These are phyloP conservation scores for Drosophila pseudotalamancana DNA, from an alignment of 2,888 invertebrate species.

Conservation along the genomic window DNA sequence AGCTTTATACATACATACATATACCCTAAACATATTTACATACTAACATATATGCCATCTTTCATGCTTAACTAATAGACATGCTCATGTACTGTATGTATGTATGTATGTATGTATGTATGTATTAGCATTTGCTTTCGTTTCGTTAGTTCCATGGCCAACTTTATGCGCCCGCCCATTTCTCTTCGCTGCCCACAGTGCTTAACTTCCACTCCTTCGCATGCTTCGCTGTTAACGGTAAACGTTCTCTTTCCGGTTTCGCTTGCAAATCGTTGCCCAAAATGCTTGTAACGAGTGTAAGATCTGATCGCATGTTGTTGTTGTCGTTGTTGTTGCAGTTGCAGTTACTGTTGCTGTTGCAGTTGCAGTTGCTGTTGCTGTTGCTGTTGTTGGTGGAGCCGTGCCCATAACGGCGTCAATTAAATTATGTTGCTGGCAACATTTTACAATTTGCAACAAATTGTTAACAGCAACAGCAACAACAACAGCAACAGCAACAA, in stretches of 20 bases:
- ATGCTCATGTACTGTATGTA: not conserved
- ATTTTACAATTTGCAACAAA: constrained; percentile 80
- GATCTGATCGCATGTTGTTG: constrained; percentile 58
- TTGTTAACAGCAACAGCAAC: constrained; percentile 68
- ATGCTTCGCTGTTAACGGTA: constrained; percentile 40
- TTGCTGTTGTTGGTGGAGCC: constrained; percentile 51
- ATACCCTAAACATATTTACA: not conserved
- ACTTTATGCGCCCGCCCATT: too few relatives aligned
- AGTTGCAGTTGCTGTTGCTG: too few relatives aligned
- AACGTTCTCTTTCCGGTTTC: constrained; percentile 62
- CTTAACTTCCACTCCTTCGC: constrained; percentile 23
- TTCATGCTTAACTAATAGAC: too few relatives aligned
- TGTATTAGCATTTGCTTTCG: not conserved
- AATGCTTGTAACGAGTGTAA: constrained; percentile 55
- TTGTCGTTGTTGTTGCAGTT: constrained; percentile 39
- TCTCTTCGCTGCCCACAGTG: constrained; percentile 23
- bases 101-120: not conserved
- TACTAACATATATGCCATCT: not conserved
- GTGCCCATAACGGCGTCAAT: constrained; percentile 78
- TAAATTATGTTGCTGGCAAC: constrained; percentile 80
- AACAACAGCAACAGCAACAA: not conserved
- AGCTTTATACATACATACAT: not conserved
- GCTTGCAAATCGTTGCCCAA: constrained; percentile 56
- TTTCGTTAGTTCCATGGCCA: not conserved
- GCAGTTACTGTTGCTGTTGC: constrained; percentile 41